These are phyloP conservation scores for Cisticola juncidis DNA, from an alignment of 2,113 vertebrate species.

Conservation along the genomic window DNA sequence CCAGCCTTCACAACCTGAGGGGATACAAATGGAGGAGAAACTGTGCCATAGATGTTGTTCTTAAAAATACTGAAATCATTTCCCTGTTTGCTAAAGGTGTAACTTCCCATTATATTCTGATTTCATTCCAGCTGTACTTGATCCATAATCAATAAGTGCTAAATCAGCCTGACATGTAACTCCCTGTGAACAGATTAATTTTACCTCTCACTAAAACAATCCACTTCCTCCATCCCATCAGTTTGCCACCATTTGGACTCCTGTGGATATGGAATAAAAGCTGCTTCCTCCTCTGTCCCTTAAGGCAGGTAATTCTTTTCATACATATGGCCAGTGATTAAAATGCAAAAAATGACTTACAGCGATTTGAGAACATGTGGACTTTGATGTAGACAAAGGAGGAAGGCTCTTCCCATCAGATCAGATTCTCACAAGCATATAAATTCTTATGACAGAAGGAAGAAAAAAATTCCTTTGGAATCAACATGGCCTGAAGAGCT, in stretches of 20 bases:
- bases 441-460: slow-evolving; percentile 64
- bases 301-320: slow-evolving; percentile 57
- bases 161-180: neutral
- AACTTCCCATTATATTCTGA: neutral
- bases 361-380: slow-evolving; percentile 38
- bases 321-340: slow-evolving; percentile 30
- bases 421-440: slow-evolving; percentile 25
- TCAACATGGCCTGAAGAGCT: slow-evolving; percentile 55
- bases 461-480: slow-evolving; percentile 39
- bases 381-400: slow-evolving; percentile 72
- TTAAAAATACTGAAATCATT: neutral
- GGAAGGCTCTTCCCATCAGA: slow-evolving; percentile 41
- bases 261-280: slow-evolving; percentile 6
- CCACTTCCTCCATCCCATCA: neutral
- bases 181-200: neutral
- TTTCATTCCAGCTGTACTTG: neutral
- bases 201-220: neutral
- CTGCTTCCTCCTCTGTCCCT: slow-evolving; percentile 33
- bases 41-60: neutral
- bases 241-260: neutral
- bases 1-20: neutral
- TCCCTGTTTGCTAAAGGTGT: neutral
- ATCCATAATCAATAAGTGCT: neutral
- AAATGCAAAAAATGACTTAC: slow-evolving; percentile 58
- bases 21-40: neutral